Conservation (phyloP, 2,797 vertebrate species). For the Calcarius lapponicus region DNA sequence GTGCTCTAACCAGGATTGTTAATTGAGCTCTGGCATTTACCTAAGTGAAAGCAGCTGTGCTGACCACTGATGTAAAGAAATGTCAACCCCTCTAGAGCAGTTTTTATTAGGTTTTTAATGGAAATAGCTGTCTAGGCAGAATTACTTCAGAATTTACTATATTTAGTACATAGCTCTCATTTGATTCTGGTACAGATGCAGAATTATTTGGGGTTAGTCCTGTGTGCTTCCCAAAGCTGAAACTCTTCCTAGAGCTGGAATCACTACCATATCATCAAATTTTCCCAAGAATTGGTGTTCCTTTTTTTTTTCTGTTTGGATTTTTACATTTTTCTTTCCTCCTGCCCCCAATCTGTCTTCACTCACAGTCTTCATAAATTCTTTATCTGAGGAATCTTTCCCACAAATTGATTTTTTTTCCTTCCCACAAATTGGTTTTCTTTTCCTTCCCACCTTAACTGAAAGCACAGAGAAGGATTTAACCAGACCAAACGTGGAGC, state of each 20-base stretch:
- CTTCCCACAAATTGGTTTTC: neutral
- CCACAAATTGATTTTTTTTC: neutral
- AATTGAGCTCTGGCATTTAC: slow-evolving; percentile 30
- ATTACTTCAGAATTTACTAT: neutral
- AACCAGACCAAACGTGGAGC: neutral
- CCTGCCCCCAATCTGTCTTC: neutral
- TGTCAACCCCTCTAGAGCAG: neutral
- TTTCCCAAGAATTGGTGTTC: neutral
- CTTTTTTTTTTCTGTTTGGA: neutral
- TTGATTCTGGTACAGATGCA: neutral
- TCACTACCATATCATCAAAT: neutral
- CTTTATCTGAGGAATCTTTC: neutral
- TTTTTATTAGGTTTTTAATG: neutral
- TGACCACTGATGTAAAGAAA: slow-evolving; percentile 21
- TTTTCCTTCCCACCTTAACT: neutral
- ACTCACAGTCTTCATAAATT: neutral
- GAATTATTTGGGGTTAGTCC: neutral
- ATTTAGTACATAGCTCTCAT: neutral
- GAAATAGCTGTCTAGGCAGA: slow-evolving; percentile 42
- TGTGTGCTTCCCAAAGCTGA: neutral
- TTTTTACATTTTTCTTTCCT: neutral
- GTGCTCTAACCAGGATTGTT: neutral
- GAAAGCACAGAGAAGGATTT: neutral
- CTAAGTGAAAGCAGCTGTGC: slow-evolving; percentile 56
- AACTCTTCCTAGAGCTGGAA: neutral